A percentile compares a stretch with the other conserved stretches of the same genome.
Evolutionary conservation across 1,140 invertebrate genomes (phyloP).

Genomic region (Steinernema khuongi): DNA sequence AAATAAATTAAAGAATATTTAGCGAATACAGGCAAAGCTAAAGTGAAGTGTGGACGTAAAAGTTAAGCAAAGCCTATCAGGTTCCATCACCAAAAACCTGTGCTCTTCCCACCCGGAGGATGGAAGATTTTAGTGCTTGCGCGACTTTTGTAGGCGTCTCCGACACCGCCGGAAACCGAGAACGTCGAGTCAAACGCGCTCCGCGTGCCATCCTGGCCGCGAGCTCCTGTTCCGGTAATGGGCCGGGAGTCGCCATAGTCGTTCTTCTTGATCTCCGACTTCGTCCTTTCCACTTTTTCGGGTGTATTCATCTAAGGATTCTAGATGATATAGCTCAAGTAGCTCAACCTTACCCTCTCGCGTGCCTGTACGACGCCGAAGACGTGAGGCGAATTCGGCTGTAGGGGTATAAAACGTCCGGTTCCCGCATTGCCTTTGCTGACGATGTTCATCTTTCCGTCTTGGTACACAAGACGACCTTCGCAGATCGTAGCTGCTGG

Average conservation of each 20-base stretch:
- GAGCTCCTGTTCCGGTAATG: neutral
- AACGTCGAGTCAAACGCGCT: slow-evolving; percentile 15
- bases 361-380: slow-evolving; percentile 39
- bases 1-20: slow-evolving; percentile 11
- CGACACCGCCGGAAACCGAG: slow-evolving; percentile 14
- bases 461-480: slow-evolving; percentile 39
- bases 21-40: neutral
- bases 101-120: slow-evolving; percentile 43
- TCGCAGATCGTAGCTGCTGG: slow-evolving; percentile 60
- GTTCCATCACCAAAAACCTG: slow-evolving; percentile 33
- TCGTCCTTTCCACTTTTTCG: slow-evolving; percentile 30
- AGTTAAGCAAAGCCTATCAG: neutral
- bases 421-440: slow-evolving; percentile 16
- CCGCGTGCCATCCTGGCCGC: slow-evolving; percentile 11
- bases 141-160: neutral
- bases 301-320: slow-evolving; percentile 30
- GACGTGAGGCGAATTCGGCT: slow-evolving; percentile 40
- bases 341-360: slow-evolving; percentile 38
- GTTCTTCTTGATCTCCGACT: neutral
- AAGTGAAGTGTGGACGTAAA: slow-evolving; percentile 19
- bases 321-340: neutral
- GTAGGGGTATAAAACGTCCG: slow-evolving; percentile 26
- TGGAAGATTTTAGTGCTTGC: slow-evolving; percentile 31
- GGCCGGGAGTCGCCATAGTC: slow-evolving; percentile 16
- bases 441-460: slow-evolving; percentile 31